Base-by-base conservation (phyloP, 92 coral and sea anemone genomes). In the Palythoa grandis region DNA sequence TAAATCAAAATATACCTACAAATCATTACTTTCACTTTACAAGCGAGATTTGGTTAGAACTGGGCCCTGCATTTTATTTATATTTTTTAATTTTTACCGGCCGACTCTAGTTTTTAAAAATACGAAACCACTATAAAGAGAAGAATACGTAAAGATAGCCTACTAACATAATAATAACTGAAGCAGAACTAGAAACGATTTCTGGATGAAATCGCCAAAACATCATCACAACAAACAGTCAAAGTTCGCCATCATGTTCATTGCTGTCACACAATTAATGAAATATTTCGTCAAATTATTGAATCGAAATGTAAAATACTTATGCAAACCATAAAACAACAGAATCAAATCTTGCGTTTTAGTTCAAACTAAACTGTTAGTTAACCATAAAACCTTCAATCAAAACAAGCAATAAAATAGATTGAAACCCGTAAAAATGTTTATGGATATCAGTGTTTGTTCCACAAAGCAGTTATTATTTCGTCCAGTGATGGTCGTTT, bases 401-500 rank as follows among this genome's bases (percentile, higher is more conserved):
- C n/a, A 15, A 63, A 63, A 63, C 23, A 17, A 63, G 3, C 3
- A 63, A 19, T 63, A n/a, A 63, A 63, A 63, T 63, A 63, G 24
- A 63, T 20, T 63, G 7, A 63, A 63, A 63, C 24, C 17, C 69
- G 69, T 15, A 63, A 20, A 63, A 63, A 20, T 63, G 69, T 17
- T 63, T 63, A 63, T 63, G 69, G 7, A 63, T 15, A 63, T 17
- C 69, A 16, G 17, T 63, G 69, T 63, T 63, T 63, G 69, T 15
- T 63, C 17, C 17, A 63, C 24, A 63, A 63, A 4, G 69, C 69
- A 63, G 25, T 16, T 20, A 63, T n/a, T n/a, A n/a, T 66, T 66
- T 66, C 71, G 37, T 66, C 71, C 25, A 66, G 71, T 66, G 71
- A 66, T 66, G 71, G 71, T 66, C 71, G 11, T 24, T n/a, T 66